phyloP scores from a whole-genome alignment of 2,888 invertebrate genomes.

The Hoplodrina ambigua region DNA sequence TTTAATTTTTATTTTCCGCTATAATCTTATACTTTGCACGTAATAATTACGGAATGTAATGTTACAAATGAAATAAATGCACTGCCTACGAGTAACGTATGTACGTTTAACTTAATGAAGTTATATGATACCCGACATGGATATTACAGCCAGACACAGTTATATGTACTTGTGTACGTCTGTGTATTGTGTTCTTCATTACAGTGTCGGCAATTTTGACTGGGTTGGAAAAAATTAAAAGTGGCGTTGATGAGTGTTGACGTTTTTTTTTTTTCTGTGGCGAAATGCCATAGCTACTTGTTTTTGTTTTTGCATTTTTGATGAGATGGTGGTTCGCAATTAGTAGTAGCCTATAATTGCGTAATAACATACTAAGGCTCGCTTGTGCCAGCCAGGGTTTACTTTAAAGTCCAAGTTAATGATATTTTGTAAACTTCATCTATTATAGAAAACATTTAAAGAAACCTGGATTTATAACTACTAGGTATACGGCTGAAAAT shows the following conservation, averaged over 20 bases:
- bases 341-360: too few species aligned
- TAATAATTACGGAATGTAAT: slow-evolving; percentile 67
- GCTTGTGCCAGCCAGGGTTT: too few species aligned
- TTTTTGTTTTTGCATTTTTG: background rate
- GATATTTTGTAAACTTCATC: too few species aligned
- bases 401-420: too few species aligned
- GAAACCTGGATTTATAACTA: too few species aligned
- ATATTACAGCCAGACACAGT: slow-evolving; percentile 27
- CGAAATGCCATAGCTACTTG: background rate
- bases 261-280: background rate
- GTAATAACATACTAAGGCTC: too few species aligned
- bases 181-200: slow-evolving; percentile 7
- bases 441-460: too few species aligned
- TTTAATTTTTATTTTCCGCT: too few species aligned
- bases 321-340: background rate
- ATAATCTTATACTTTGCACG: slow-evolving; percentile 35
- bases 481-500: too few species aligned
- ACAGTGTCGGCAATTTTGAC: slow-evolving; percentile 3
- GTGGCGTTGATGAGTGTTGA: background rate
- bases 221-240: slow-evolving; percentile 8
- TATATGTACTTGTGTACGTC: slow-evolving; percentile 4
- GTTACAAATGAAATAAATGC: slow-evolving; percentile 70
- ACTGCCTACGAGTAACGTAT: slow-evolving; percentile 61
- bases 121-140: slow-evolving; percentile 64
- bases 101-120: slow-evolving; percentile 67